Evolutionary conservation across 2,797 vertebrate species (phyloP).

Genomic region (Clamator glandarius): DNA sequence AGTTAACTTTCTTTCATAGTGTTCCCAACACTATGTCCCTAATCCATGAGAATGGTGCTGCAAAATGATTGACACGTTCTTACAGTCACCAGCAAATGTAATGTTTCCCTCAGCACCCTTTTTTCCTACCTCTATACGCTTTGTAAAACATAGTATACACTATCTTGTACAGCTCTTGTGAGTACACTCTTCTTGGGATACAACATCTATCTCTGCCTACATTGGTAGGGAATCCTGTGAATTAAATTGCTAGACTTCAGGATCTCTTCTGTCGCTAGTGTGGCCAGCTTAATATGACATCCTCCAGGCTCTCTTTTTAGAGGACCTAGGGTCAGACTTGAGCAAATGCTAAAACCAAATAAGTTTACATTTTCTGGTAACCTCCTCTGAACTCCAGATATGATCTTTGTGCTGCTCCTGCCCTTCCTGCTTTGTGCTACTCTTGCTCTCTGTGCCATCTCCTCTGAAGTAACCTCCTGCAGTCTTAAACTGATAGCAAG

Average conservation of each 20-base stretch:
- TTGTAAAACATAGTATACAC: background rate
- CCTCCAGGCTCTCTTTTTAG: background rate
- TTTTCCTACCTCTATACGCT: background rate
- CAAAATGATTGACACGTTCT: fast-evolving
- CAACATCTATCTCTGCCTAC: background rate
- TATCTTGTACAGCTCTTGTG: background rate
- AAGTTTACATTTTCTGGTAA: background rate
- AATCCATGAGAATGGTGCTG: background rate
- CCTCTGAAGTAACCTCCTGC: background rate
- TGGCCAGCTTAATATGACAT: background rate
- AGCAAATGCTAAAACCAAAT: background rate
- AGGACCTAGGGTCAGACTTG: background rate
- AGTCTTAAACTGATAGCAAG: background rate
- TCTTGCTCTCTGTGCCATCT: background rate
- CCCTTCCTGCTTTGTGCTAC: background rate
- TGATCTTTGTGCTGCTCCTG: background rate
- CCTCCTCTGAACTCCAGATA: background rate
- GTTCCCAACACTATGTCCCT: background rate
- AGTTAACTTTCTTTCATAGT: background rate
- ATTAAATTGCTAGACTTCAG: background rate
- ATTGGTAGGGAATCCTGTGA: background rate
- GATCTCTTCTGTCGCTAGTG: background rate
- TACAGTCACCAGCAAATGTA: background rate
- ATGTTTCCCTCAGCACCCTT: background rate
- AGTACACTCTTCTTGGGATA: background rate